Evolutionary conservation across 92 coral and sea anemone species (phyloP), one percentile per base, ranked within the genome.

Genomic region (Epizoanthus rinbou): DNA sequence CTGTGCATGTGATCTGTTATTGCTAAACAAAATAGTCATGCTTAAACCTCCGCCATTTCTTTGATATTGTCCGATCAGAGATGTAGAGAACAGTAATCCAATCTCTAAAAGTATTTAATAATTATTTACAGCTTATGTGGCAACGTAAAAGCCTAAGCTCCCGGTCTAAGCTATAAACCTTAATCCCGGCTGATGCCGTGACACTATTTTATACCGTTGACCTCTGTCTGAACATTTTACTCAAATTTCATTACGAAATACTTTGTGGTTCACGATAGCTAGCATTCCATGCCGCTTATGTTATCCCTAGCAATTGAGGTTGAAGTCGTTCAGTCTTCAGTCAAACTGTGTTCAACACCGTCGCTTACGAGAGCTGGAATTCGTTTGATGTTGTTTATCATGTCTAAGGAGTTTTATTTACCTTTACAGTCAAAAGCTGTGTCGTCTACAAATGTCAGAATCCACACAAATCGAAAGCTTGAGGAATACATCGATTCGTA

Each of bases 361-460:
- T 50, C 14, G 14, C 54, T 50, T 50, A 50, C 15, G 14, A 74
- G 80, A 53, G 72, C 80, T 47, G 25, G 67, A 69, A 58, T 80
- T 47, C 80, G 89, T 22, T 79, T 28, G 65, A 89, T 62, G 69
- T 74, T 79, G n/a, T 56, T 23, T 31, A 47, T 50, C 50, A 84
- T 75, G 73, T 76, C 95, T 89, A 87, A 95, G 57, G 91, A 84
- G 33, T 33, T 91, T 75, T 89, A 91, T 90, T 79, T 93, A 74
- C 89, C 91, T 78, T 87, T 84, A 68, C 98, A 95, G 95, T 88
- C 94, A 37, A 92, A 94, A 53, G 98, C 94, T 28, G 98, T 95
- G 53, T 94, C 98, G 1, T 85, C 88, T 25, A 93, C 91, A 50
- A 95, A 95, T 80, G 74, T 95, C 67, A 59, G 89, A 33, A 93